Base-by-base conservation (phyloP, 2,797 vertebrate genomes). In the Esox masquinongy region DNA sequence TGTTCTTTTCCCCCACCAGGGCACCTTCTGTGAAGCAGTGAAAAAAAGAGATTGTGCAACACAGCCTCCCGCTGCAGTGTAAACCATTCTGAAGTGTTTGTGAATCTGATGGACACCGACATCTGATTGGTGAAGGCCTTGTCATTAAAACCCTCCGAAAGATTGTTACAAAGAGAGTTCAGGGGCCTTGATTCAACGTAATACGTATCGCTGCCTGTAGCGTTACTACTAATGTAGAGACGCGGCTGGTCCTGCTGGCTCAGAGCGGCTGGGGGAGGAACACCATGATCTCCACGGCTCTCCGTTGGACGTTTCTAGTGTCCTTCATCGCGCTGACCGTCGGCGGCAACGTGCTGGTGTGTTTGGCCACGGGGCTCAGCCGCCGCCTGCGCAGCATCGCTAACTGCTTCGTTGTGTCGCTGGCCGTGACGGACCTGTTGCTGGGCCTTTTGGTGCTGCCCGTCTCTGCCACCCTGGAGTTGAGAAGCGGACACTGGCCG, bases 381-480 rank as follows among this genome's bases (percentile, higher is more conserved):
- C 95, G 95, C 0, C 90, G 90, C 56, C 94, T 99, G 64, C 95
- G 94, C 76, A 95, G 91, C 67, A 82, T 95, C 56, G 94, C 95
- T 0, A 99, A 97, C 89, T 97, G 95, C 88, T 96, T 99, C 49
- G 95, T 98, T 0, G 92, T 98, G 80, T 98, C 97, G 0, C 88
- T 99, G 88, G 97, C 97, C 0, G 81, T 96, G 79, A 97, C 98
- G 0, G 97, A 99, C 79, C 93, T 99, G 72, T 91, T 99, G 53
- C 91, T 99, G 0, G 96, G 95, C 73, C 90, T 99, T 71, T 88
- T 99, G 85, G 97, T 99, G 84, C 88, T 98, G 81, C 98, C 98
- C 0, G 90, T 99, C 36, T 97, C 96, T 0, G 97, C 98, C 50
- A 85, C 91, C 9, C 87, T 95, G 16, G 95, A 98, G 80, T 88